Evolutionary conservation across 2,888 invertebrate genomes (phyloP).

Genomic region (Pseudeuparius sepicola): DNA sequence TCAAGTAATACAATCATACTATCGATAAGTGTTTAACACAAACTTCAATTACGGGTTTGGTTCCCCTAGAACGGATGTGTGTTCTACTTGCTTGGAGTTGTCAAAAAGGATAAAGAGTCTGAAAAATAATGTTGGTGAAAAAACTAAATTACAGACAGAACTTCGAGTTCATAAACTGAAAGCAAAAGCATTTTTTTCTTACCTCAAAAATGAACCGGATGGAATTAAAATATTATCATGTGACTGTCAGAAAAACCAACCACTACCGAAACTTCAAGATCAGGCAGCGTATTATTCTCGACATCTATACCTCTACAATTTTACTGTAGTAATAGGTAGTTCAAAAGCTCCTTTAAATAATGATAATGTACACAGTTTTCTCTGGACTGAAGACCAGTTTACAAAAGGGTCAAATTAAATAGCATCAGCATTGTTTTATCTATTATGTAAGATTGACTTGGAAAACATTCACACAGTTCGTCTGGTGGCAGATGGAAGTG

Average conservation of each 20-base stretch:
- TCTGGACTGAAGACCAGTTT: conserved; percentile 28
- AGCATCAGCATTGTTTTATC: conserved; percentile 25
- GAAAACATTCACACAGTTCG: conserved; percentile 18
- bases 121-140: conserved; percentile 17
- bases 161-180: conserved; percentile 24
- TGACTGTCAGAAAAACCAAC: conserved; percentile 26
- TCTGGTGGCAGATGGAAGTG: conserved; percentile 29
- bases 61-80: conserved; percentile 23
- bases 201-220: conserved; percentile 22
- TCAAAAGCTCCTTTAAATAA: conserved; percentile 12
- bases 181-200: conserved; percentile 25
- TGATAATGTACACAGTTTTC: conserved; percentile 21
- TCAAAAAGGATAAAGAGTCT: conserved; percentile 25
- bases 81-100: conserved; percentile 26
- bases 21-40: conserved; percentile 25
- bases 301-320: conserved; percentile 19
- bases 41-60: conserved; percentile 27
- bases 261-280: conserved; percentile 26
- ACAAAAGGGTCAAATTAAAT: conserved; percentile 30
- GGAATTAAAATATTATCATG: conserved; percentile 26
- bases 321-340: conserved; percentile 17
- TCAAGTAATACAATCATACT: conserved; percentile 20
- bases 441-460: conserved; percentile 12
- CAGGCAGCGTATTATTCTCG: conserved; percentile 17
- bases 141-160: conserved; percentile 19